These are phyloP conservation scores for Luidia sarsii DNA, from an alignment of 53 echinoderm and acorn worm species.

Conservation along the genomic window DNA sequence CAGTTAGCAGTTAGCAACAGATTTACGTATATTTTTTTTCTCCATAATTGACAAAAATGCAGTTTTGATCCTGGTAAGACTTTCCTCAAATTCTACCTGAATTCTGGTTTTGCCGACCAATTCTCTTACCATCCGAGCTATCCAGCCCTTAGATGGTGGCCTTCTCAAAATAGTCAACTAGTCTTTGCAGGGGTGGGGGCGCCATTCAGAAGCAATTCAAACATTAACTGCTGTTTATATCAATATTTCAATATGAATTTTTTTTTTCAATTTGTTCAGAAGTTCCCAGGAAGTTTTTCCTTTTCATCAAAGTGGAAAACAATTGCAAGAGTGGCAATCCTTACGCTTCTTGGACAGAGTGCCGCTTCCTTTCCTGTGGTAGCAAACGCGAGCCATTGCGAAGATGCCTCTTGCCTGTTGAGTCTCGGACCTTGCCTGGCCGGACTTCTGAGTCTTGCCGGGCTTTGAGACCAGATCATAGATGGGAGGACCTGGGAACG, in stretches of 20 bases:
- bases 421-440: not conserved
- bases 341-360: slow-evolving; percentile 51
- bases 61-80: too few species aligned
- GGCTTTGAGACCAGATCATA: slow-evolving; percentile 11
- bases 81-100: too few species aligned
- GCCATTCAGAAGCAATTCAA: too few species aligned
- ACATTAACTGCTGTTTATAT: not conserved
- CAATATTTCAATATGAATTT: not conserved
- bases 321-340: not conserved
- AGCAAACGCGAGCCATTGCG: slow-evolving; percentile 28
- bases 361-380: slow-evolving; percentile 6
- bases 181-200: too few species aligned
- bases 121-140: too few species aligned
- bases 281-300: too few species aligned
- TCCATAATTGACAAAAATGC: not conserved
- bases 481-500: slow-evolving; percentile 32
- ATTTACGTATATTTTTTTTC: not conserved
- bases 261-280: not conserved
- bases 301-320: not conserved
- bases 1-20: not conserved
- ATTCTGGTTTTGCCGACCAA: too few species aligned
- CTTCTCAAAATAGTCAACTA: too few species aligned
- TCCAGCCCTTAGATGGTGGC: too few species aligned
- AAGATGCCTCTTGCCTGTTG: not conserved
- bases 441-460: not conserved